Evolutionary conservation across 2,797 vertebrate genomes (phyloP), one percentile per base, ranked within the genome.

Genomic region (Manis javanica): DNA sequence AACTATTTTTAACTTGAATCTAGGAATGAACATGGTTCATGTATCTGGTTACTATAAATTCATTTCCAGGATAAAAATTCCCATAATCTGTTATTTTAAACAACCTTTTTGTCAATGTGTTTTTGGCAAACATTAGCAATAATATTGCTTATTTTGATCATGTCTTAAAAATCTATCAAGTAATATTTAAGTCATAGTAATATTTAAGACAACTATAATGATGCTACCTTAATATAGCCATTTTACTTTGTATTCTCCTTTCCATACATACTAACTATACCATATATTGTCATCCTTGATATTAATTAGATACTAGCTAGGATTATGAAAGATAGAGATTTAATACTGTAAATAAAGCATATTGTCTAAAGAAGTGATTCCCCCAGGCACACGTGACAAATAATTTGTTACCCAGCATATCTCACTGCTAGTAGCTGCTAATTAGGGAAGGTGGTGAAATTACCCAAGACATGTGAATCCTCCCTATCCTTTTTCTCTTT

Each of bases 1-100:
- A 87, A 2, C 64, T 90, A 83, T 96, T 87, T 95, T 94, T 87
- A 83, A 57, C 21, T 29, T 74, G 23, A 57, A 92, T 66, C 39
- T 49, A 83, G 21, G 7, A 75, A 69, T 78, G 64, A 87, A 21
- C 21, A 53, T 81, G 31, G 68, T 69, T 74, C 79, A 81, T 15
- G 8, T 64, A 66, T 64, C 69, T 90, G 16, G 26, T 69, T 87
- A 94, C 37, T 74, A 63, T 46, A 69, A 59, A 49, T 16, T 46
- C 42, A 77, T 91, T 71, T 49, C 29, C 39, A 87, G 29, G 14
- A 34, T 46, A 69, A 26, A 94, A 95, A 57, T 59, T 95, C 55
- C 69, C 14, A 46, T 75, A 42, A 74, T 74, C 26, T 46, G 10
- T 88, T 85, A 89, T 46, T 91, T 86, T 91, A 78, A 89, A 75